These are phyloP conservation scores for Pionites leucogaster DNA, from an alignment of 2,113 vertebrate genomes.

Conservation along the genomic window DNA sequence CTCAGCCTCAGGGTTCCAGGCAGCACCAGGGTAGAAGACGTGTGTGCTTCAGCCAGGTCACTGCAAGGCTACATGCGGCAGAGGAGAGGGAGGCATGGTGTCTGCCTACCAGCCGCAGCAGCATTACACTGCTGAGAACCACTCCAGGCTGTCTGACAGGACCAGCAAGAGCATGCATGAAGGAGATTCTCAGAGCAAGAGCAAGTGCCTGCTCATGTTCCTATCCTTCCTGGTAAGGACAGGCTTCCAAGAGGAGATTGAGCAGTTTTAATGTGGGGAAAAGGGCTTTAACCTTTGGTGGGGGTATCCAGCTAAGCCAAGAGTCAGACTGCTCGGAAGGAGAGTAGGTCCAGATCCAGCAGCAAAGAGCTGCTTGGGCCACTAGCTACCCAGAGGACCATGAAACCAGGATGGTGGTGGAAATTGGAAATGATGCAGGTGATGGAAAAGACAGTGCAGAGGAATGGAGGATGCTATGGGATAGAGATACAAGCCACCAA, in stretches of 20 bases:
- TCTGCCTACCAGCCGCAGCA: not conserved
- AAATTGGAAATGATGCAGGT: not conserved
- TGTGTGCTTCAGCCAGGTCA: not conserved
- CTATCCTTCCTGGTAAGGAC: not conserved
- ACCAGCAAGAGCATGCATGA: not conserved
- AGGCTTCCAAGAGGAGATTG: not conserved
- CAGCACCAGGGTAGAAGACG: not conserved
- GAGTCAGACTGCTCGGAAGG: not conserved
- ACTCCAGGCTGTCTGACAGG: not conserved
- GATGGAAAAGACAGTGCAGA: not conserved
- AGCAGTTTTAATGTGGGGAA: not conserved
- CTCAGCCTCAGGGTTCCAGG: not conserved
- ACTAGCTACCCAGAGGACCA: not conserved
- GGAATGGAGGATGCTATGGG: not conserved
- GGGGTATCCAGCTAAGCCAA: not conserved
- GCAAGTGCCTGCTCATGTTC: not conserved
- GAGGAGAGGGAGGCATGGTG: not conserved
- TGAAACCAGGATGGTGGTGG: not conserved
- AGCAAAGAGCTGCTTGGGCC: not conserved
- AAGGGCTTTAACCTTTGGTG: not conserved
- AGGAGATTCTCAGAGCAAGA: not conserved
- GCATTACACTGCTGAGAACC: not conserved
- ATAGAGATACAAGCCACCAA: not conserved
- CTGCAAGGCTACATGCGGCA: not conserved
- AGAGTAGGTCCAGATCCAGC: not conserved